Evolutionary conservation across 1,140 invertebrate species (phyloP), one percentile per base, ranked within the genome.

Genomic region (Neuroterus valhalla): DNA sequence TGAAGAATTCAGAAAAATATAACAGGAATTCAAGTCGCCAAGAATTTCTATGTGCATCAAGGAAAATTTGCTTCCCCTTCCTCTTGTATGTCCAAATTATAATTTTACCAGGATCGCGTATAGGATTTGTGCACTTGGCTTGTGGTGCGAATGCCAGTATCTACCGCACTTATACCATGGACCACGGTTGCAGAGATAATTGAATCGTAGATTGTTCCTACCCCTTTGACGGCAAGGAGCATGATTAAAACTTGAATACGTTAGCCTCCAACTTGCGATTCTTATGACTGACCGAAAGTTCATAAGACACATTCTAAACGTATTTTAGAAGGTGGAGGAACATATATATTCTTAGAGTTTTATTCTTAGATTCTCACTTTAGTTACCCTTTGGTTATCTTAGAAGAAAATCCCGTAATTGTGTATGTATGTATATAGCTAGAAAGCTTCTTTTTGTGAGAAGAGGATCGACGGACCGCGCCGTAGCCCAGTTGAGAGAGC

Each of bases 181-280:
- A 80, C 75, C 77, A 74, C 69, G 70, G 67, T 68, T 75, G 72
- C 66, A 66, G 77, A 76, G 76, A 78, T 82, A 82, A 84, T 84
- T 82, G 80, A 82, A 84, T 80, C 81, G 79, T 84, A 81, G 81
- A 81, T 84, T 79, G 74, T 42, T n/a, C 66, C 55, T 69, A 52
- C 46, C 48, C 70, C 12, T 55, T 31, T 71, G 68, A 44, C 72
- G 71, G 72, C 72, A 71, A 79, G 72, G 75, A 79, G 77, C 83
- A 75, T 83, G 82, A 85, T 85, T 85, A 85, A 85, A 85, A 83
- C 82, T 83, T 84, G 79, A 84, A 83, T 83, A 82, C 80, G 78
- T 85, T 83, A 85, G 76, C 77, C 77, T 80, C 74, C 74, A 78
- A 78, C 76, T 80, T 74, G 76, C 77, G 78, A 84, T 82, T 82